Base-by-base conservation (phyloP, 2,888 invertebrate genomes). In the Nomada ruficornis region DNA sequence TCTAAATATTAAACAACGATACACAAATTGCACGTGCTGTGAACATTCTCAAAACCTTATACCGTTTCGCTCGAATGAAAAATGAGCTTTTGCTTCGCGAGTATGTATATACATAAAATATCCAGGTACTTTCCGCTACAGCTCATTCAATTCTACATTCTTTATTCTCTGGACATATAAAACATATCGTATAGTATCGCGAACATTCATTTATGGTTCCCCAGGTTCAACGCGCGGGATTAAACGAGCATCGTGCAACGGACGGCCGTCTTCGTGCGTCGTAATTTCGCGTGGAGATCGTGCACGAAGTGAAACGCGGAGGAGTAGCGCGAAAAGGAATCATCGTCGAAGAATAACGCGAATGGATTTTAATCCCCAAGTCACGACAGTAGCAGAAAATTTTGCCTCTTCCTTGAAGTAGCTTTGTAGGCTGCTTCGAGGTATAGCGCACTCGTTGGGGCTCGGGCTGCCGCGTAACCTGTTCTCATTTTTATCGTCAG, bases 401-500 rank as follows among this genome's bases (percentile, higher is more conserved):
- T 82, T 81, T 65, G 70, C 55, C 74, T 86, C 88, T 68, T 86
- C 77, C 74, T 78, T 36, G 79, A 76, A 87, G 83, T 77, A 77
- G 85, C 77, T 82, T 75, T 74, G 70, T 71, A 71, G 63, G 78
- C 69, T 85, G 77, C 72, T 85, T 80, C 81, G 62, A 87, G 74
- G 85, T 87, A 82, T 79, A 83, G 70, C 57, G 76, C 69, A 63
- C 78, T 80, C 73, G 82, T 85, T 82, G 77, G 80, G 76, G 82
- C 86, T 70, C 80, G 80, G 59, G 80, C 86, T 82, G 87, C 84
- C 88, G 87, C 83, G 91, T 91, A 93, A 93, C 93, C 93, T 93
- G 93, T 93, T 93, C 91, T 91, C 91, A 92, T 93, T 93, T 93
- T 93, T 93, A 92, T 93, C 90, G 90, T 90, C 89, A 86, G 90